Evolutionary conservation across 2,797 vertebrate species (phyloP).

Genomic region (Anabas testudineus): DNA sequence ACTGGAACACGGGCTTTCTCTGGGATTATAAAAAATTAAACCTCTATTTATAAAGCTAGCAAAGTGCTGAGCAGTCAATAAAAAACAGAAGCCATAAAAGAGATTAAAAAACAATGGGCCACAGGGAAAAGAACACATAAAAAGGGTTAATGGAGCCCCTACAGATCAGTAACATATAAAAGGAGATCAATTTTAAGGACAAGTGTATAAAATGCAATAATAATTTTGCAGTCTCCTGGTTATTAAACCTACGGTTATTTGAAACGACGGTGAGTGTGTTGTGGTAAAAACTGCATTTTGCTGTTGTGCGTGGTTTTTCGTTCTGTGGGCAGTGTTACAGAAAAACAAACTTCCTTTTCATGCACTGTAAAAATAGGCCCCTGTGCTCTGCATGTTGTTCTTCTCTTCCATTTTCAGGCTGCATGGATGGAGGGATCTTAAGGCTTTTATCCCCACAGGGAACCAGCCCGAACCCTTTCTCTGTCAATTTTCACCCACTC

Average conservation of each 20-base stretch:
- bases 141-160: conserved; percentile 1
- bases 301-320: no score
- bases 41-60: conserved; percentile 4
- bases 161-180: conserved; percentile 17
- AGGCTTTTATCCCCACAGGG: conserved; percentile 90
- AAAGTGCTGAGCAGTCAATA: conserved; percentile 32
- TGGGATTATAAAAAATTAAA: conserved; percentile 20
- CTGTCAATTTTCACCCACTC: conserved; percentile 80
- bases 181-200: conserved; percentile 22
- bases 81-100: conserved; percentile 37
- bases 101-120: conserved; percentile 30
- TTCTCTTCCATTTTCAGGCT: conserved; percentile 85
- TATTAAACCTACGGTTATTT: conserved; percentile 4
- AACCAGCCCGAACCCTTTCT: conserved; percentile 88
- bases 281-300: conserved; percentile 40
- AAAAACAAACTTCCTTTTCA: conserved; percentile 79
- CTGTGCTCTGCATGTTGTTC: conserved; percentile 76
- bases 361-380: conserved; percentile 61
- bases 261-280: conserved; percentile 22
- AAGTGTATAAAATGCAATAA: conserved; percentile 9
- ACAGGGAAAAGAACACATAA: conserved; percentile 31
- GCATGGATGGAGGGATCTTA: conserved; percentile 81
- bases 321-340: conserved; percentile 58
- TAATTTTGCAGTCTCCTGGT: conserved; percentile 14
- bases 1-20: background rate